These are phyloP conservation scores for Hydrotaea cyrtoneurina DNA, from an alignment of 2,888 invertebrate genomes.

Conservation along the genomic window DNA sequence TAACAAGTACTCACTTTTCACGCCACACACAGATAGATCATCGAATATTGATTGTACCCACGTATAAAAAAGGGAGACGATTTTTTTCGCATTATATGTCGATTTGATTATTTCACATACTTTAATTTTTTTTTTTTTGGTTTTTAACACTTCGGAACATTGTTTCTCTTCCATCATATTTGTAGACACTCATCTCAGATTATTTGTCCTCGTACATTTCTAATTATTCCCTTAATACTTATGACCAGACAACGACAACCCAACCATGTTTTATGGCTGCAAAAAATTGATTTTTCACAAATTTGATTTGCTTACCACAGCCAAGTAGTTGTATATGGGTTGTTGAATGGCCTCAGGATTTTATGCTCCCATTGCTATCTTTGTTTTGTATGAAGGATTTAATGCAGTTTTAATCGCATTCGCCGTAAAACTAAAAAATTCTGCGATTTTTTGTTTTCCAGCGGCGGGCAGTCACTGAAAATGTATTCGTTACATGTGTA, in stretches of 20 bases:
- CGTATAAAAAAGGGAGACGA: slow-evolving; percentile 45
- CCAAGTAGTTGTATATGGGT: slow-evolving; percentile 48
- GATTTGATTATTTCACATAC: background rate
- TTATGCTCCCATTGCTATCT: slow-evolving; percentile 56
- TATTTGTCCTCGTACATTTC: too few relatives aligned
- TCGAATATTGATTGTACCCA: slow-evolving; percentile 62
- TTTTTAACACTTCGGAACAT: background rate
- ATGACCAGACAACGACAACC: slow-evolving; percentile 33
- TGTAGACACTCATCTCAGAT: background rate
- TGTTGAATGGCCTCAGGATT: slow-evolving; percentile 43
- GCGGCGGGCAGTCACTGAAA: slow-evolving; percentile 62
- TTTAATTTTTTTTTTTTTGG: slow-evolving; percentile 13
- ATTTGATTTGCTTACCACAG: slow-evolving; percentile 58
- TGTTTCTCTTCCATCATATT: background rate
- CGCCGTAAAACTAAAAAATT: slow-evolving; percentile 63
- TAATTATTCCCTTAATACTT: slow-evolving; percentile 27
- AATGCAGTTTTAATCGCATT: slow-evolving; percentile 56
- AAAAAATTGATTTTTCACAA: slow-evolving; percentile 52
- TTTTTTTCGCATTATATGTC: slow-evolving; percentile 27
- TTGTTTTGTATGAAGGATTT: slow-evolving; percentile 30
- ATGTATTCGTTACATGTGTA: slow-evolving; percentile 63
- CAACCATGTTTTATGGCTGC: slow-evolving; percentile 60
- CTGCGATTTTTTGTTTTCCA: slow-evolving; percentile 62
- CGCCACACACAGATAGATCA: slow-evolving; percentile 40
- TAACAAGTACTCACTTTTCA: slow-evolving; percentile 65